Base-by-base conservation (phyloP, 2,113 vertebrate species). In the Emydocephalus ijimae region DNA sequence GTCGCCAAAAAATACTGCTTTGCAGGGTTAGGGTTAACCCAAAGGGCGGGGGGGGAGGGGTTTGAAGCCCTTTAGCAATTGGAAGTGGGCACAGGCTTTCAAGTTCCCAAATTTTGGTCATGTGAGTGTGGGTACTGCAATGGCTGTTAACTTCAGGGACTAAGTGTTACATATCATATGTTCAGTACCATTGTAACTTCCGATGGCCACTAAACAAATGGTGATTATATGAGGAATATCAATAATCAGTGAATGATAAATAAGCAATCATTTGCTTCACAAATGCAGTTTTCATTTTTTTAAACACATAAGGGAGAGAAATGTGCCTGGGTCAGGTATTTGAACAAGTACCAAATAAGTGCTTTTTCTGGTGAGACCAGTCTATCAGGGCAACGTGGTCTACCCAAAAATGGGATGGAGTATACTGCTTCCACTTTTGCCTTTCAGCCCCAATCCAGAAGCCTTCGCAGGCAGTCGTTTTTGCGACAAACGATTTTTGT, bases 101-200 rank as follows among this genome's bases (percentile, higher is more conserved):
- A 39, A 34, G n/a, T 39, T 20, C 34, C n/a, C 69, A 81, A 81
- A 81, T 81, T 81, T 39, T 39, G 69, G 6, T 39, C 69, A 18
- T 74, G 69, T 34, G 69, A 81, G 15, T 20, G 15, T 14, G 14
- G 69, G 14, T 20, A 39, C n/a, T 39, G n/a, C n/a, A 74, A 74
- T 39, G 69, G 69, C n/a, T 39, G n/a, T 26, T 74, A 74, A 74
- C 69, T 39, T 74, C 15, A 20, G 69, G 15, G n/a, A 39, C 34
- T 39, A 3, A 0, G 1, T 4, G 1, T 3, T 43, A 43, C 18
- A 9, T 43, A 43, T 8, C 18, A 3, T 21, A 21, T 20, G 15
- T 81, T 81, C 74, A 43, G 74, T 18, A 10, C 34, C 34, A 20
- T 4, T 43, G 18, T 81, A 81, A 81, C 74, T 81, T 81, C 34